phyloP scores from a whole-genome alignment of 2,113 vertebrate species.

The Apaloderma vittatum region DNA sequence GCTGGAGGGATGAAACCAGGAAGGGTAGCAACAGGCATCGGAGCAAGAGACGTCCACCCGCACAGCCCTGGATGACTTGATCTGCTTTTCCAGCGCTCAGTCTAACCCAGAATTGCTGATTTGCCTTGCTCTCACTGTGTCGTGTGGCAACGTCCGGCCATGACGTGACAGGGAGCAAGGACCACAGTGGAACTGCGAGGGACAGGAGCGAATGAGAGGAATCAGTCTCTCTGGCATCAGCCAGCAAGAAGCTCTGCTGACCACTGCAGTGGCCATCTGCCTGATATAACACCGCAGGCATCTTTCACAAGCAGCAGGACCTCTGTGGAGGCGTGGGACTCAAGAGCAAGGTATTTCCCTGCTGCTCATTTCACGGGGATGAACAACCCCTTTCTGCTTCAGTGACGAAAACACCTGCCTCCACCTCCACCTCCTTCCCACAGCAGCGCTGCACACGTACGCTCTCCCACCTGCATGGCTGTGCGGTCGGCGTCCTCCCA shows the following conservation, averaged over 20 bases:
- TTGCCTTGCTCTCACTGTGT: background rate
- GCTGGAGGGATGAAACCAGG: background rate
- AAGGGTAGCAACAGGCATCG: background rate
- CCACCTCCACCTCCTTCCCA: background rate
- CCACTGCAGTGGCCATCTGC: background rate
- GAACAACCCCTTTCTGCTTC: background rate
- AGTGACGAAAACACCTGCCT: background rate
- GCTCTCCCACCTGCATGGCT: slow-evolving; percentile 23
- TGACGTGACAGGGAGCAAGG: fast-evolving
- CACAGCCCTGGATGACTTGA: background rate
- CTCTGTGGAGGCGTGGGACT: background rate
- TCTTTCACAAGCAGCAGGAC: background rate
- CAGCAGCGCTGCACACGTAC: fast-evolving
- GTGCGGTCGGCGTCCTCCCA: background rate
- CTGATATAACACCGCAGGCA: background rate
- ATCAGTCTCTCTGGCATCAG: background rate
- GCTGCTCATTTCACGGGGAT: background rate
- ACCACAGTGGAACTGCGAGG: background rate
- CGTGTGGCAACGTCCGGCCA: background rate
- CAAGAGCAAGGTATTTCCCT: background rate
- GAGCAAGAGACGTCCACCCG: background rate
- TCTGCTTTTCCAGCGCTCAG: background rate
- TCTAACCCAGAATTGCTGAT: background rate
- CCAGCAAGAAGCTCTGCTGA: background rate
- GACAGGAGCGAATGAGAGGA: background rate